Evolutionary conservation across 2,113 vertebrate genomes (phyloP), one percentile per base, ranked within the genome.

Genomic region (Manacus vitellinus): DNA sequence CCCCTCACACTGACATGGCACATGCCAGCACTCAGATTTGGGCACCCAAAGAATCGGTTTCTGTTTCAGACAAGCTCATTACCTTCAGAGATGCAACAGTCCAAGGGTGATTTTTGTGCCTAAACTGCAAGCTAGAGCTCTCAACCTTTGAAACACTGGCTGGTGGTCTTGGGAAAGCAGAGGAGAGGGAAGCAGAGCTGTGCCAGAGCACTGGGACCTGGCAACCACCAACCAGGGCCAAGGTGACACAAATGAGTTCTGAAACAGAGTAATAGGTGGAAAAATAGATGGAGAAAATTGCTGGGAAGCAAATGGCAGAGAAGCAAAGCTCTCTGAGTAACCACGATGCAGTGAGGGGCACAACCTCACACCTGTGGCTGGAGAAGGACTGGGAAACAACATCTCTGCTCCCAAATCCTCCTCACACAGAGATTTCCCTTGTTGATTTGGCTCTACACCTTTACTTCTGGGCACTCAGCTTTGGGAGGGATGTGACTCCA

Each of bases 131-230:
- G 4, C n/a, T 70, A 61, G 12, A 72, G 56, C 39, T 94, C 74
- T 65, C 46, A 92, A 83, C 28, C 63, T 72, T 4, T 5, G 46
- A 82, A 67, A 28, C 7, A 0, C 1, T 33, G 78, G 39, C 59
- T 82, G 7, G 65, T 27, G 79, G 46, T 49, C 70, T 83, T 43
- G 75, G 76, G 55, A 63, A 75, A 17, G 12, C 41, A 77, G 59
- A 81, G 13, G 49, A 82, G 58, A 85, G 79, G 58, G 44, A 39
- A 82, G 37, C 35, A 12, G 63, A 1, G 18, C 39, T 3, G 14
- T 41, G 91, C 56, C 85, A 93, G 66, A 62, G 9, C 70, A 59
- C 78, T 54, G 85, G 84, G 76, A 82, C 66, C 62, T 25, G 17
- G 62, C 70, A 89, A 65, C 66, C 27, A 1, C 85, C 89, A 54